Evolutionary conservation across 2,113 vertebrate species (phyloP).

Genomic region (Toxotes jaculatrix): DNA sequence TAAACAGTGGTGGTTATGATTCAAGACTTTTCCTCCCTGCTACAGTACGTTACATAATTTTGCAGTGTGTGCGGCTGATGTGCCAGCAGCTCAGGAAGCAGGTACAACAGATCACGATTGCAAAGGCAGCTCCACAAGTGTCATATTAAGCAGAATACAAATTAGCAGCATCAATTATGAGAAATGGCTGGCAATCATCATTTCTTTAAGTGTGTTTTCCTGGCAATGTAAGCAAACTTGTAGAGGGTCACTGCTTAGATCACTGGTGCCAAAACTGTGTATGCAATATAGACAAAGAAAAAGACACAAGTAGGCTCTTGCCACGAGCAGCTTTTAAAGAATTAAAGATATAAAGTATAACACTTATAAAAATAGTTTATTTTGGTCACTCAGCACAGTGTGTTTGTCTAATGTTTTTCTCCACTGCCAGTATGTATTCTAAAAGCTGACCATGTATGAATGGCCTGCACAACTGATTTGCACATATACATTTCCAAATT

Average conservation of each 20-base stretch:
- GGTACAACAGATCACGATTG: constrained; percentile 15
- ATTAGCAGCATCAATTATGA: not conserved
- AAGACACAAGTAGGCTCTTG: too few relatives aligned
- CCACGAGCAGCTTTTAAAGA: not conserved
- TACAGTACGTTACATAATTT: not conserved
- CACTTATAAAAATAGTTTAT: not conserved
- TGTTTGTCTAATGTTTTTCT: not conserved
- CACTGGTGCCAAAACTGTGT: not conserved
- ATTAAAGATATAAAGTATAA: not conserved
- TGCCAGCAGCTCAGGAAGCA: constrained; percentile 9
- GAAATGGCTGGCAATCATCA: not conserved
- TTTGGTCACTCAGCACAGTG: not conserved
- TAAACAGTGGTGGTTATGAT: not conserved
- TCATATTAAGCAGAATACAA: not conserved
- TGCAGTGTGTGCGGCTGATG: not conserved
- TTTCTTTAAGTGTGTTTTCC: constrained; percentile 11
- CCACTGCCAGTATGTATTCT: not conserved
- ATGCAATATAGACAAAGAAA: not conserved
- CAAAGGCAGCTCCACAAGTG: not conserved
- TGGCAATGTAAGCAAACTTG: not conserved
- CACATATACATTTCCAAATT: not conserved
- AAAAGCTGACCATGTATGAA: not conserved
- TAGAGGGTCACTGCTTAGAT: not conserved
- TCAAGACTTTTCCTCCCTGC: constrained; percentile 4
- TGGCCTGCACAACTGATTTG: not conserved